Evolutionary conservation across 2,113 vertebrate species (phyloP).

Genomic region (Verasper variegatus): DNA sequence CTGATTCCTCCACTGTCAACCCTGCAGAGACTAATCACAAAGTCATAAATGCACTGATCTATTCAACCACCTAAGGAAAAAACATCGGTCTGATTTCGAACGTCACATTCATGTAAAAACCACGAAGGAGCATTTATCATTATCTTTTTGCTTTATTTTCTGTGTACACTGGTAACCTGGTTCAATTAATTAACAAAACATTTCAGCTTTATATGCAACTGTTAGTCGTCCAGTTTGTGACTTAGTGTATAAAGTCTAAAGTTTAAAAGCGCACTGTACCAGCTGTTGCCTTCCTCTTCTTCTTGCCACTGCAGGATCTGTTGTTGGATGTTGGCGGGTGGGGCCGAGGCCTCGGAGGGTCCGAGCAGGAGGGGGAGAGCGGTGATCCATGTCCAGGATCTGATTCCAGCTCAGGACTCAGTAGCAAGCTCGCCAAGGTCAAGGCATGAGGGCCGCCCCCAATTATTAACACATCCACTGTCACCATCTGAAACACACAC

Average conservation of each 20-base stretch:
- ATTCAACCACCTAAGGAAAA: not conserved
- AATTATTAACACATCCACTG: conserved; percentile 81
- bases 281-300: conserved; percentile 47
- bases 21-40: conserved; percentile 40
- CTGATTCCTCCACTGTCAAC: conserved; percentile 11
- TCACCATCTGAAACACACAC: conserved; percentile 58
- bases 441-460: conserved; percentile 83
- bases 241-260: not conserved
- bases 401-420: conserved; percentile 25
- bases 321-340: conserved; percentile 25
- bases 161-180: too few relatives aligned
- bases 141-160: too few relatives aligned
- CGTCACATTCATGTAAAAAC: too few relatives aligned
- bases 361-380: not conserved
- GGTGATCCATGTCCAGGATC: conserved; percentile 1
- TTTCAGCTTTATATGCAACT: not conserved
- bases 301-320: conserved; percentile 41
- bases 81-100: not conserved
- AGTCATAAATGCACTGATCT: not conserved
- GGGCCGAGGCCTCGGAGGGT: conserved; percentile 3
- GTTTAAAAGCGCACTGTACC: conserved; percentile 31
- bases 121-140: too few relatives aligned
- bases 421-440: conserved; percentile 79
- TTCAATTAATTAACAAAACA: too few relatives aligned
- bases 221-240: not conserved